Evolutionary conservation across 2,888 invertebrate species (phyloP).

Genomic region (Caenorhabditis macrosperma): DNA sequence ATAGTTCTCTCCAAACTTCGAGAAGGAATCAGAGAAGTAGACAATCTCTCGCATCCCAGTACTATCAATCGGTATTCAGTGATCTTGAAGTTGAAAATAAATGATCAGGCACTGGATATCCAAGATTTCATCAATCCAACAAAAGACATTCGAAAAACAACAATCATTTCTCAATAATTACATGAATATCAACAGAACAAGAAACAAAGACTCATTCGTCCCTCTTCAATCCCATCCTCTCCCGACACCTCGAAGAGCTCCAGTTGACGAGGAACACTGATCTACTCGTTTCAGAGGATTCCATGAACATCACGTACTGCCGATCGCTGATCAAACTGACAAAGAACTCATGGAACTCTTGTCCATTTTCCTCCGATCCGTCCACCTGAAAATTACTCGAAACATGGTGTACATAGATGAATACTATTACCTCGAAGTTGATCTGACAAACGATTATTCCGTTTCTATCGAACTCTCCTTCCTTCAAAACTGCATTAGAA

Average conservation of each 20-base stretch:
- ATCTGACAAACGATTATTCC: conserved; percentile 5
- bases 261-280: not conserved
- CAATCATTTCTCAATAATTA: no score
- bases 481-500: not conserved
- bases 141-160: no score
- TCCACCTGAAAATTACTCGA: not conserved
- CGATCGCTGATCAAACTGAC: not conserved
- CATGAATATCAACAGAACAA: no score
- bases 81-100: no score
- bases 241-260: not conserved
- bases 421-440: conserved; percentile 1
- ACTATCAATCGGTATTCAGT: no score
- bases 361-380: not conserved
- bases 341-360: not conserved
- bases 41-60: no score
- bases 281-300: not conserved
- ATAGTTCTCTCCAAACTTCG: no score
- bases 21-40: no score
- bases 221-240: not conserved
- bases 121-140: no score
- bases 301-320: not conserved
- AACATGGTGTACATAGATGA: not conserved
- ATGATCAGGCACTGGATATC: no score
- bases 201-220: not conserved
- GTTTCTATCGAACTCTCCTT: not conserved